These are phyloP conservation scores for Arremon aurantiirostris DNA, from an alignment of 2,797 vertebrate species.

Conservation along the genomic window DNA sequence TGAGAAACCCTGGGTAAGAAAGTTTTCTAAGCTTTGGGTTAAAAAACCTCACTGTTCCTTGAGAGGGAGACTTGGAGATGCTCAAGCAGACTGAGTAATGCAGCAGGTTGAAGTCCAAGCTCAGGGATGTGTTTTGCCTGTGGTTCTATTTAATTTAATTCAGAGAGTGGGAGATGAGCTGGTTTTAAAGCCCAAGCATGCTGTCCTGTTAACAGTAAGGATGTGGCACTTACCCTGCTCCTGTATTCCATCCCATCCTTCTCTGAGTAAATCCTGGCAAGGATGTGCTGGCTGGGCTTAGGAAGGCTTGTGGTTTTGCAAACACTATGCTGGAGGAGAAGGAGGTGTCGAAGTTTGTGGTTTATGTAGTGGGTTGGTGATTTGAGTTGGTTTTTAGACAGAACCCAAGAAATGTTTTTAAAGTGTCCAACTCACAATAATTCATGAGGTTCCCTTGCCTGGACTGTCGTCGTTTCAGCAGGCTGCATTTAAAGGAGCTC, in stretches of 20 bases:
- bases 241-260: not conserved
- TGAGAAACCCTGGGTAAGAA: not conserved
- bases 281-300: not conserved
- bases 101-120: not conserved
- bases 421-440: not conserved
- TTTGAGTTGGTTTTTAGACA: not conserved
- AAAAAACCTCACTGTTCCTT: not conserved
- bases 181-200: not conserved
- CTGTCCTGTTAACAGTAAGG: not conserved
- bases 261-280: not conserved
- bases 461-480: accelerated
- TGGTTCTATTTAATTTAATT: not conserved
- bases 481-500: not conserved
- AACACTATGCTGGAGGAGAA: not conserved
- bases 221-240: not conserved
- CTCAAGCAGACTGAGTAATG: not conserved
- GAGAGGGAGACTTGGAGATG: not conserved
- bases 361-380: not conserved
- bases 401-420: not conserved
- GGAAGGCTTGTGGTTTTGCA: not conserved
- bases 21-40: not conserved
- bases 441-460: not conserved
- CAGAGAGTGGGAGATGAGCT: not conserved
- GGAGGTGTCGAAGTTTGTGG: not conserved
- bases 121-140: not conserved